Conservation (phyloP, 2,888 invertebrate genomes). For the Allophyes oxyacanthae region DNA sequence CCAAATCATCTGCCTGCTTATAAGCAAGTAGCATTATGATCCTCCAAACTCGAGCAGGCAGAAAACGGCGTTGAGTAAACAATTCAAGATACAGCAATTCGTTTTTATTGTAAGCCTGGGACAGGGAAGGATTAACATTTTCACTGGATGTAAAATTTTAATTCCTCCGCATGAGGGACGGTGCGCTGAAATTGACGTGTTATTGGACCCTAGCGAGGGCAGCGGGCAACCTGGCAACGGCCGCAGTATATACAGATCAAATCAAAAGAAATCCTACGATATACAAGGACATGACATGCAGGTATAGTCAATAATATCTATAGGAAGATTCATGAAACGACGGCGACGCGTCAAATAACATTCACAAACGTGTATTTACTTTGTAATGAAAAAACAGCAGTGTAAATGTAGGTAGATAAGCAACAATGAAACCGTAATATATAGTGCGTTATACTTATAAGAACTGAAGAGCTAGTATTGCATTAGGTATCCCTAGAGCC, state of each 20-base stretch:
- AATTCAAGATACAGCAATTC: conserved; percentile 83
- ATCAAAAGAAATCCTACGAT: conserved; percentile 51
- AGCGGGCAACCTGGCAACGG: conserved; percentile 41
- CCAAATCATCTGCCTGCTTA: conserved; percentile 9
- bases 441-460: conserved; percentile 55
- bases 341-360: too few species aligned
- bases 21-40: conserved; percentile 32
- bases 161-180: conserved; percentile 80
- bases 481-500: conserved; percentile 83
- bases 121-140: conserved; percentile 84
- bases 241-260: conserved; percentile 50
- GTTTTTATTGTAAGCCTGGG: conserved; percentile 81
- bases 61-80: conserved; percentile 65
- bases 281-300: neutral
- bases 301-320: neutral
- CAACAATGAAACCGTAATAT: conserved; percentile 62
- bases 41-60: conserved; percentile 47
- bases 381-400: conserved; percentile 11
- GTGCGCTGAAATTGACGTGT: conserved; percentile 79
- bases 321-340: neutral
- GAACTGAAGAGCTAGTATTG: conserved; percentile 78
- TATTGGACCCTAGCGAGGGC: conserved; percentile 77
- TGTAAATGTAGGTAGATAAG: conserved; percentile 41
- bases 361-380: conserved; percentile 7
- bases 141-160: conserved; percentile 85